These are phyloP conservation scores for Xestia ashworthii DNA, from an alignment of 2,888 invertebrate genomes.

Conservation along the genomic window DNA sequence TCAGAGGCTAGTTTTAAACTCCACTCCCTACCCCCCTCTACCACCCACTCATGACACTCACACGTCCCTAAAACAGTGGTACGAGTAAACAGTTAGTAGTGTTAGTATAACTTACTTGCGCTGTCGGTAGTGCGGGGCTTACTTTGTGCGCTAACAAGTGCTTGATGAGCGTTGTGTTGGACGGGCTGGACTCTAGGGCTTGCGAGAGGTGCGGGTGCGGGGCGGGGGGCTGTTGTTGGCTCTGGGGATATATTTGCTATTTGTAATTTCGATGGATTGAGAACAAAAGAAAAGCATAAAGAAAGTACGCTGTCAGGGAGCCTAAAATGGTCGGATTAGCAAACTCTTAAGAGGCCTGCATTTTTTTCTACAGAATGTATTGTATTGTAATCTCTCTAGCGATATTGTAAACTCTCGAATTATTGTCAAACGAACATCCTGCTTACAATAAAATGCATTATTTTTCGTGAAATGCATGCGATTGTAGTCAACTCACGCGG, in stretches of 20 bases:
- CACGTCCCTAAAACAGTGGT: slow-evolving; percentile 37
- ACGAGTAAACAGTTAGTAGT: slow-evolving; percentile 77
- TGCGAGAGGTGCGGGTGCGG: slow-evolving; percentile 79
- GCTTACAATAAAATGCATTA: no score
- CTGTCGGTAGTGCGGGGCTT: slow-evolving; percentile 88
- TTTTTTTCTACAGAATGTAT: no score
- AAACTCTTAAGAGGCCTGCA: no score
- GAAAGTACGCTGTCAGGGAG: neutral
- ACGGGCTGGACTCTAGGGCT: slow-evolving; percentile 81
- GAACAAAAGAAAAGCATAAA: neutral
- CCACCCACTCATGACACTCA: neutral
- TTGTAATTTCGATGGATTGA: neutral
- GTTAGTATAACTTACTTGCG: slow-evolving; percentile 91
- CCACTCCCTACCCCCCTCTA: neutral
- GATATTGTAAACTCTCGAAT: no score
- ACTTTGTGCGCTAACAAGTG: slow-evolving; percentile 98
- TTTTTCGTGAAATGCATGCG: no score
- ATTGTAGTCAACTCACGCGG: no score
- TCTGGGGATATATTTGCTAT: slow-evolving; percentile 6
- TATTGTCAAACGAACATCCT: no score
- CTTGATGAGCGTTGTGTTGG: slow-evolving; percentile 96
- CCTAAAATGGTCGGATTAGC: no score
- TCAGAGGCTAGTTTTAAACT: neutral
- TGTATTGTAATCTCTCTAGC: no score
- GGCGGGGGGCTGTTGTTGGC: slow-evolving; percentile 66